A percentile compares a stretch with the other conserved stretches of the same genome.
Conservation (phyloP, 2,113 vertebrate species). For the Tapirus terrestris region DNA sequence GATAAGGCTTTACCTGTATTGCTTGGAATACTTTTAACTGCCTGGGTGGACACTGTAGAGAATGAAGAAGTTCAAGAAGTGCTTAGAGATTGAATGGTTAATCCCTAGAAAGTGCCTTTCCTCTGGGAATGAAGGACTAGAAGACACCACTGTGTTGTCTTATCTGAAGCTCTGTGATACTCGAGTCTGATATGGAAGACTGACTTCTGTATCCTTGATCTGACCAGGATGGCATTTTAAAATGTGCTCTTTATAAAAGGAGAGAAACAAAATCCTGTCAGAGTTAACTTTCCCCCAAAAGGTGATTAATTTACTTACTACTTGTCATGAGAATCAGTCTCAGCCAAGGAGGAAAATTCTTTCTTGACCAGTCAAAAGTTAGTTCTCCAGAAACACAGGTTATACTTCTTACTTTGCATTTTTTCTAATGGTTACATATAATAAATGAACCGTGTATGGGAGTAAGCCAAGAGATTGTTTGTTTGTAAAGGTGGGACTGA, state of each 20-base stretch:
- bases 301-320: not conserved
- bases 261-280: not conserved
- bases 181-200: not conserved
- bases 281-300: slow-evolving; percentile 19
- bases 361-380: slow-evolving; percentile 26
- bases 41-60: not conserved
- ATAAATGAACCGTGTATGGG: not conserved
- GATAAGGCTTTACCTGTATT: not conserved
- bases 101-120: not conserved
- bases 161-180: not conserved
- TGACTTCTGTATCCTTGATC: slow-evolving; percentile 5
- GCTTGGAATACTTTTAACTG: not conserved
- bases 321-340: slow-evolving; percentile 23
- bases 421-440: not conserved
- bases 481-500: not conserved
- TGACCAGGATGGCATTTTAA: slow-evolving; percentile 44
- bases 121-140: not conserved
- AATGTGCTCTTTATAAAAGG: not conserved
- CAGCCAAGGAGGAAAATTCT: not conserved
- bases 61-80: not conserved
- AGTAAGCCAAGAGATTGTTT: not conserved
- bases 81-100: slow-evolving; percentile 14
- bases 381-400: slow-evolving; percentile 31
- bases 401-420: not conserved
- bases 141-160: not conserved